phyloP scores from a whole-genome alignment of 2,797 vertebrate genomes.

The Glyptemys insculpta region DNA sequence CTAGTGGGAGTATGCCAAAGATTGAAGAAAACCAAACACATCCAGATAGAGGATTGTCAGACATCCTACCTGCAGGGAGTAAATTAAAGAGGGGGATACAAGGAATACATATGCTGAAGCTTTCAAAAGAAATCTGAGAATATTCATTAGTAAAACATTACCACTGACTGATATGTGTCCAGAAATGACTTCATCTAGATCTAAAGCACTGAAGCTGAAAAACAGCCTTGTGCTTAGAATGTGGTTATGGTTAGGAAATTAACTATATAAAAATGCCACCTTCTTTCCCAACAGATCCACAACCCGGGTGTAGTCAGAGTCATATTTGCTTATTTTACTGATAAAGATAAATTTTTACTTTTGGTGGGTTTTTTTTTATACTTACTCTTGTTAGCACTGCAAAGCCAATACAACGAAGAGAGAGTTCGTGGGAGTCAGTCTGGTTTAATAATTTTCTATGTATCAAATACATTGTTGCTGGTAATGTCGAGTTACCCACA shows the following conservation, averaged over 20 bases:
- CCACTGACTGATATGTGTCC: neutral
- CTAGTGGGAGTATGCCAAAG: slow-evolving; percentile 29
- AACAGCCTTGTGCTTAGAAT: neutral
- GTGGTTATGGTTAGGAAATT: neutral
- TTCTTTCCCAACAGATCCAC: neutral
- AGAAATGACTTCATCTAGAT: slow-evolving; percentile 27
- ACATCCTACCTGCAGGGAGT: slow-evolving; percentile 50
- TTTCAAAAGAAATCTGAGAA: slow-evolving; percentile 35
- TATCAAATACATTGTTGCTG: slow-evolving; percentile 4
- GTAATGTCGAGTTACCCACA: neutral
- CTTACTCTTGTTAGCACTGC: neutral
- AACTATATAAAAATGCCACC: neutral
- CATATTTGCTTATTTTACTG: slow-evolving; percentile 23
- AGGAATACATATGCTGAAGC: slow-evolving; percentile 22
- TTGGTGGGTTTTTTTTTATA: neutral
- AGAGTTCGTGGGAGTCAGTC: neutral
- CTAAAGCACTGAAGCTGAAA: slow-evolving; percentile 22
- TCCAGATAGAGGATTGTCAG: slow-evolving; percentile 5
- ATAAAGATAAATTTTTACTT: neutral
- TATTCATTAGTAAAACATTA: neutral
- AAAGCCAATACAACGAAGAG: neutral
- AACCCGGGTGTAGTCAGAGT: neutral
- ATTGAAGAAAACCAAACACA: slow-evolving; percentile 49
- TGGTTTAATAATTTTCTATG: neutral
- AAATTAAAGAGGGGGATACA: slow-evolving; percentile 37